Evolutionary conservation across 2,113 vertebrate genomes (phyloP), one percentile per base, ranked within the genome.

Genomic region (Leuciscus idus): DNA sequence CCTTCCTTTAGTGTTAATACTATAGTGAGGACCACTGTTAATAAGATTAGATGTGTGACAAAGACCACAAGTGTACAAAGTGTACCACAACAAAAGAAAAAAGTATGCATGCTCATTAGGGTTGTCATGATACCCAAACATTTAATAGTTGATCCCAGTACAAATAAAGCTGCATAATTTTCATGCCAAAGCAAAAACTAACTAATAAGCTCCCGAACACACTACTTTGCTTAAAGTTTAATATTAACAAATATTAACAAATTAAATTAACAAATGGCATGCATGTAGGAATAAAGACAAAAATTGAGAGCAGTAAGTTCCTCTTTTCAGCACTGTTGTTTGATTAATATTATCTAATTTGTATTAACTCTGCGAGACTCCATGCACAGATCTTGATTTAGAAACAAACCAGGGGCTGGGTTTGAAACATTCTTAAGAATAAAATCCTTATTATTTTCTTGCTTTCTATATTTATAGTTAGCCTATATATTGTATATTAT

Each of bases 11-110:
- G 55, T 1, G 12, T 78, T 76, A 61, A 80, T 39, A 61, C 19
- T 36, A 39, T 59, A 39, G 55, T 36, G 55, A 15, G 3, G 50
- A 61, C 50, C 30, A 12, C 52, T n/a, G 50, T 59, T 61, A 39
- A 57, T n/a, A 79, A n/a, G 19, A 59, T 36, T 33, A 78, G 43
- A n/a, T 78, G 28, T n/a, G 48, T 59, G 76, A 57, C 48, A 59
- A 36, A 13, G 9, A 79, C 26, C 30, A 33, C 30, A 33, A 33
- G 3, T 33, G 33, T 33, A 79, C 30, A 36, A 59, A 59, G 50
- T 28, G 43, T 48, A 52, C 50, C 21, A 17, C n/a, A 59, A 57
- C 17, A 23, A 61, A 33, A 79, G 30, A 13, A 50, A 75, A 75
- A 17, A 23, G 4, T 6, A 75, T 6, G 2, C 6, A 21, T 68